These are phyloP conservation scores for Panonychus citri DNA, from an alignment of 1,140 invertebrate species.

Conservation along the genomic window DNA sequence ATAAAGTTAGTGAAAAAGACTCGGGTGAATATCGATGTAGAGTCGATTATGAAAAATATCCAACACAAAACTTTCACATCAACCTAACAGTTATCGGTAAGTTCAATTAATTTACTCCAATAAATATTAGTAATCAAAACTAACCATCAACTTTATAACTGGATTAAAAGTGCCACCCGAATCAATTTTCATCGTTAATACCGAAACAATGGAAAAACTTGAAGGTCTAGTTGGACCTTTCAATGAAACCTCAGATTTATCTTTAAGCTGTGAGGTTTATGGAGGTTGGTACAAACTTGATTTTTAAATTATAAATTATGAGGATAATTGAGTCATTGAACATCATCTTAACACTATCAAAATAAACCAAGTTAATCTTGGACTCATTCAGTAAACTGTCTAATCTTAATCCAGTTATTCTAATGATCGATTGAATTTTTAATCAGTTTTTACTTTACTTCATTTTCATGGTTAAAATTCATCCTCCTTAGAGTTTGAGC, in stretches of 20 bases:
- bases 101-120: neutral
- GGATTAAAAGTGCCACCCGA: slow-evolving; percentile 57
- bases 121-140: too few relatives aligned
- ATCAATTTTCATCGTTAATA: slow-evolving; percentile 55
- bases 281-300: slow-evolving; percentile 19
- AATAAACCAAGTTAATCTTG: too few relatives aligned
- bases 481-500: too few relatives aligned
- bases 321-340: too few relatives aligned
- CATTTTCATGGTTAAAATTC: too few relatives aligned
- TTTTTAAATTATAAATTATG: too few relatives aligned
- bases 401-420: too few relatives aligned
- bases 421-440: too few relatives aligned
- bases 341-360: too few relatives aligned
- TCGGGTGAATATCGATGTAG: slow-evolving; percentile 63
- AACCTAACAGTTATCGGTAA: slow-evolving; percentile 14
- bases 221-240: slow-evolving; percentile 55
- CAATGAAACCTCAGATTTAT: slow-evolving; percentile 54
- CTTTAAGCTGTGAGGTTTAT: slow-evolving; percentile 55
- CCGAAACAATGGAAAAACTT: slow-evolving; percentile 41
- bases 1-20: slow-evolving; percentile 48
- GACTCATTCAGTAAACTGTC: too few relatives aligned
- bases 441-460: too few relatives aligned
- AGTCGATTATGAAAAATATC: slow-evolving; percentile 64
- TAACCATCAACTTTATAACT: too few relatives aligned
- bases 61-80: slow-evolving; percentile 29